Conservation (phyloP, 2,113 vertebrate genomes). For the Rousettus leschenaultii region DNA sequence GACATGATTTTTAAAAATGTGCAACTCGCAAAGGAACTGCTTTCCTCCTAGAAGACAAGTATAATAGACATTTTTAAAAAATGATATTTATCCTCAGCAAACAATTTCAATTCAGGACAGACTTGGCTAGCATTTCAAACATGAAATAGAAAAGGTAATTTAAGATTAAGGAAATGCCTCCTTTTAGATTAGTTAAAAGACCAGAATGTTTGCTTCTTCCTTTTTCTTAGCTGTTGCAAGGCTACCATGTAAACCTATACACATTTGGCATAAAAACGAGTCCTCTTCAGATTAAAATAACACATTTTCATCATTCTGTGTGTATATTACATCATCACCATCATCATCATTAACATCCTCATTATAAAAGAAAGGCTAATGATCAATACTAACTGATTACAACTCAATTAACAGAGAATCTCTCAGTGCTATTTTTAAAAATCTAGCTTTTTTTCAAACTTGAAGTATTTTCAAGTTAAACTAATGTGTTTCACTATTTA, state of each 20-base stretch:
- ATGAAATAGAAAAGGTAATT: neutral
- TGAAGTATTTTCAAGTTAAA: conserved; percentile 69
- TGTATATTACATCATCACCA: conserved; percentile 57
- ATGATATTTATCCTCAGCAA: conserved; percentile 44
- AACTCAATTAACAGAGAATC: conserved; percentile 75
- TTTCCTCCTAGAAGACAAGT: conserved; percentile 69
- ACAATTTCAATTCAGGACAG: conserved; percentile 9
- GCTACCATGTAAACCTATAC: neutral
- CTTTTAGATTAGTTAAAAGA: conserved; percentile 17
- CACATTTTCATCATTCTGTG: conserved; percentile 64
- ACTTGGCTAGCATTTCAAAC: conserved; percentile 49
- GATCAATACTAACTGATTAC: conserved; percentile 80
- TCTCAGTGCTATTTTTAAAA: conserved; percentile 50
- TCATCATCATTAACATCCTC: conserved; percentile 68
- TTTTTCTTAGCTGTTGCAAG: neutral
- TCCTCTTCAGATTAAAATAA: conserved; percentile 67
- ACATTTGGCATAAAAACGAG: conserved; percentile 37
- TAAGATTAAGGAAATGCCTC: neutral
- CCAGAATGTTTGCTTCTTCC: neutral
- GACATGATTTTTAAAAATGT: conserved; percentile 76
- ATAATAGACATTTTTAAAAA: neutral
- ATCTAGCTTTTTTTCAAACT: conserved; percentile 52
- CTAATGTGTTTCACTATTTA: conserved; percentile 67
- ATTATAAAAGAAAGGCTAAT: conserved; percentile 75
- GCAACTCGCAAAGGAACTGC: conserved; percentile 73